Evolutionary conservation across 1,140 invertebrate species (phyloP).

Genomic region (Ylistrum balloti): DNA sequence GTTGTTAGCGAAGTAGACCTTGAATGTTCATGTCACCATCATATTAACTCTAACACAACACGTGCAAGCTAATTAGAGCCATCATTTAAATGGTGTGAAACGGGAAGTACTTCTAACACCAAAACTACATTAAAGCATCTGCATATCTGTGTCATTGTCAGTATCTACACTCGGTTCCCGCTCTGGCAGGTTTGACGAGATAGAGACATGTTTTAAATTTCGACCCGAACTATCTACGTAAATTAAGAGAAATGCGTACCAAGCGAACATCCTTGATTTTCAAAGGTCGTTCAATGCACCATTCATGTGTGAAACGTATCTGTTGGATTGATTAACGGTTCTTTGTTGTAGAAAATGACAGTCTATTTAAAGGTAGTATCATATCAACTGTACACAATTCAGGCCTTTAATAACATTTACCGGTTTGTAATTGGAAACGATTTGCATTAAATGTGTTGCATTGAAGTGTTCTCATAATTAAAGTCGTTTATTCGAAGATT

Average conservation of each 20-base stretch:
- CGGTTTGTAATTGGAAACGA: background rate
- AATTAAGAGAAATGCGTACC: background rate
- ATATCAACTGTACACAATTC: background rate
- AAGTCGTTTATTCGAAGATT: background rate
- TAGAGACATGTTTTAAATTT: background rate
- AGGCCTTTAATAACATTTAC: background rate
- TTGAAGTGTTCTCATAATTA: background rate
- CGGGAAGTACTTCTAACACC: background rate
- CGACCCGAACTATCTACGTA: background rate
- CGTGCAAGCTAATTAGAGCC: background rate
- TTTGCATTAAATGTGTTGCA: background rate
- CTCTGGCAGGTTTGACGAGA: background rate
- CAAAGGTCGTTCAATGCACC: background rate
- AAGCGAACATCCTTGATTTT: background rate
- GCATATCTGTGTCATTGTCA: background rate
- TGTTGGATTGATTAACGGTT: background rate
- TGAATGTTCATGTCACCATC: background rate
- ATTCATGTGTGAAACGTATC: constrained; percentile 23
- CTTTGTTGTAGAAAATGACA: background rate
- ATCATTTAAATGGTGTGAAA: background rate
- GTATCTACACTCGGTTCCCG: background rate
- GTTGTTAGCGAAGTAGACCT: background rate
- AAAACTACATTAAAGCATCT: constrained; percentile 4
- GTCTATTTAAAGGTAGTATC: background rate
- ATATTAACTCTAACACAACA: background rate